These are phyloP conservation scores for Cabera pusaria DNA, from an alignment of 2,888 invertebrate species.

Conservation along the genomic window DNA sequence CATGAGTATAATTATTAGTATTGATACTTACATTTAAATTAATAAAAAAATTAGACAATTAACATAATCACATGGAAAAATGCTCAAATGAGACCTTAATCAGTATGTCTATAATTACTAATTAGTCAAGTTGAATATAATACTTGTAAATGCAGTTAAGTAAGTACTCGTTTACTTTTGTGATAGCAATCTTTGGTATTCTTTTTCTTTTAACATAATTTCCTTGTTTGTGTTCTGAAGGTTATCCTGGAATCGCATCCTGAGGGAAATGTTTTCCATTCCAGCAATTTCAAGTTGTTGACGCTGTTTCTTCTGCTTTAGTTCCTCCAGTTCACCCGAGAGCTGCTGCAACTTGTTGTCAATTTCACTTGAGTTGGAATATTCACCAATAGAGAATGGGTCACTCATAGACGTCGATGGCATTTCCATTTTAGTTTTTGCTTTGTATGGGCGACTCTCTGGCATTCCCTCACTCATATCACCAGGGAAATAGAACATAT, in stretches of 20 bases:
- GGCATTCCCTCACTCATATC: constrained; percentile 42
- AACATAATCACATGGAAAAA: no score
- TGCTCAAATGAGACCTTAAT: no score
- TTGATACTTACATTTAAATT: no score
- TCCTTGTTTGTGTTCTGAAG: constrained; percentile 91
- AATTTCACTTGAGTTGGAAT: constrained; percentile 20
- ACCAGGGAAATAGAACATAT: constrained; percentile 55
- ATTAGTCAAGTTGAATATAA: no score
- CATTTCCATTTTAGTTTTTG: constrained; percentile 37
- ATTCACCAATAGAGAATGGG: constrained; percentile 15
- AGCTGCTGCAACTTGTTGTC: constrained; percentile 86
- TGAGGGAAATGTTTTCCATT: constrained; percentile 92
- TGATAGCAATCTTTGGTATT: constrained; percentile 73
- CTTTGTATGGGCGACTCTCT: constrained; percentile 31
- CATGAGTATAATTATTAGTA: no score
- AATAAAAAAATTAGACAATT: no score
- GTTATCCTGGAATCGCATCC: constrained; percentile 92
- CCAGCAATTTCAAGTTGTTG: constrained; percentile 93
- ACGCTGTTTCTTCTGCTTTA: constrained; percentile 88
- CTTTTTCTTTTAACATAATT: constrained; percentile 90
- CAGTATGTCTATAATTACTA: no score
- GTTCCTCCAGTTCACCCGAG: constrained; percentile 88
- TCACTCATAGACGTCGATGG: constrained; percentile 28
- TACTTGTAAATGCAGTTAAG: no score
- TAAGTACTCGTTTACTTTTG: no score